Base-by-base conservation (phyloP, 2,888 invertebrate genomes). In the Mayetiola destructor region DNA sequence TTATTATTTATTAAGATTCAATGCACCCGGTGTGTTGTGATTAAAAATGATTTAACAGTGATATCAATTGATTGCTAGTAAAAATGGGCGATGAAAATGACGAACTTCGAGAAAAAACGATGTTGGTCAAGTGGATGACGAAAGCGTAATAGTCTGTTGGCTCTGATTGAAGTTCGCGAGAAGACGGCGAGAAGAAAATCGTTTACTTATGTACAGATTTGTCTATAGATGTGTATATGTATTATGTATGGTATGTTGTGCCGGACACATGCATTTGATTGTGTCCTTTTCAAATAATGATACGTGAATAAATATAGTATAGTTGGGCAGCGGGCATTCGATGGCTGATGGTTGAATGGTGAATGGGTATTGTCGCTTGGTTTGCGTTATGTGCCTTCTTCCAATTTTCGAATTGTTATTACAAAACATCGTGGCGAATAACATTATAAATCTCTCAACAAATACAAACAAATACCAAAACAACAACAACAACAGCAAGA, bases 221-320 rank as follows among this genome's bases (percentile, higher is more conserved):
- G n/a, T n/a, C n/a, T n/a, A n/a, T n/a, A 48, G 48, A 48, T 48
- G 48, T 27, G 23, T 23, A 48, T 48, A 48, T 27, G 48, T 32
- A 12, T 27, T 4, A 27, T 27, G 48, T 32, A 12, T 27, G 1
- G 16, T 27, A 48, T 48, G 48, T 27, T 23, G 23, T 48, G 27
- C 48, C 48, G 48, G 48, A 48, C 48, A 48, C 48, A 48, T 48
- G 48, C 48, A 48, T 48, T 23, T n/a, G n/a, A n/a, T n/a, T 48
- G 27, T 48, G 48, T 48, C 48, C 48, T 48, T 48, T 48, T 48
- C 48, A 27, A 48, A 48, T 48, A 48, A 48, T 48, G 27, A 48
- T 48, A 48, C 48, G 48, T 48, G 48, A 48, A 48, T 48, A 48
- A 48, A 48, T n/a, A n/a, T n/a, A n/a, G n/a, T n/a, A n/a, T 48